Percentiles rank a stretch among this genome's conserved stretches.
These are phyloP conservation scores for Plagiodera versicolora DNA, from an alignment of 2,888 invertebrate species.

Conservation along the genomic window DNA sequence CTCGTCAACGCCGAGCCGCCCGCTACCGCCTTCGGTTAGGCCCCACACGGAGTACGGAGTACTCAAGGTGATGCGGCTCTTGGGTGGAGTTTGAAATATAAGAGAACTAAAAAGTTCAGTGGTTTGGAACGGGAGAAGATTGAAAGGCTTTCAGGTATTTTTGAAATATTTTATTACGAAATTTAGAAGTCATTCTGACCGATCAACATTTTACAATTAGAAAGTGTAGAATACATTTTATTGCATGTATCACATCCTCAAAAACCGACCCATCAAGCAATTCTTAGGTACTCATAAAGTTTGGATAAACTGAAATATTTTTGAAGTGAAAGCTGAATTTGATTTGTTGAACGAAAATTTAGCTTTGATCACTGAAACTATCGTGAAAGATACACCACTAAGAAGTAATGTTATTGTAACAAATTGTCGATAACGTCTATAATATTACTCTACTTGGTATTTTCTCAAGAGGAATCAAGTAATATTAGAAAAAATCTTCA, in stretches of 20 bases:
- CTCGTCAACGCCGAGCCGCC: too few relatives aligned
- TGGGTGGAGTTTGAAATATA: too few relatives aligned
- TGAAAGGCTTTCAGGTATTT: slow-evolving; percentile 15
- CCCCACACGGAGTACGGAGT: too few relatives aligned
- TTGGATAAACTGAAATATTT: not conserved
- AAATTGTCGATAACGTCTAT: not conserved
- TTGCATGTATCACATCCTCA: slow-evolving; percentile 46
- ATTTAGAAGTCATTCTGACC: slow-evolving; percentile 51
- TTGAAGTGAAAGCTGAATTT: not conserved
- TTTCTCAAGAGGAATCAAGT: not conserved
- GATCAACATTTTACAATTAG: slow-evolving; percentile 41
- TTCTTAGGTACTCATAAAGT: slow-evolving; percentile 5
- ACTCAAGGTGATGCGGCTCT: too few relatives aligned
- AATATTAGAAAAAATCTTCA: slow-evolving; percentile 22
- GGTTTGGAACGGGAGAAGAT: too few relatives aligned
- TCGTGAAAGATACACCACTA: not conserved
- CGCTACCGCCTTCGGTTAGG: too few relatives aligned
- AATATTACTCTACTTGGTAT: too few relatives aligned
- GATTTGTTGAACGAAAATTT: too few relatives aligned
- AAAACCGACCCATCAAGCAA: slow-evolving; percentile 20
- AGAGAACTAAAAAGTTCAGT: too few relatives aligned
- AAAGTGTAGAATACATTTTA: slow-evolving; percentile 43
- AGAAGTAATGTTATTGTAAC: not conserved
- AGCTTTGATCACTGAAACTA: not conserved
- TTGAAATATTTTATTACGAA: slow-evolving; percentile 50